Conservation (phyloP, 2,113 vertebrate genomes). For the Leptocoma aspasia region DNA sequence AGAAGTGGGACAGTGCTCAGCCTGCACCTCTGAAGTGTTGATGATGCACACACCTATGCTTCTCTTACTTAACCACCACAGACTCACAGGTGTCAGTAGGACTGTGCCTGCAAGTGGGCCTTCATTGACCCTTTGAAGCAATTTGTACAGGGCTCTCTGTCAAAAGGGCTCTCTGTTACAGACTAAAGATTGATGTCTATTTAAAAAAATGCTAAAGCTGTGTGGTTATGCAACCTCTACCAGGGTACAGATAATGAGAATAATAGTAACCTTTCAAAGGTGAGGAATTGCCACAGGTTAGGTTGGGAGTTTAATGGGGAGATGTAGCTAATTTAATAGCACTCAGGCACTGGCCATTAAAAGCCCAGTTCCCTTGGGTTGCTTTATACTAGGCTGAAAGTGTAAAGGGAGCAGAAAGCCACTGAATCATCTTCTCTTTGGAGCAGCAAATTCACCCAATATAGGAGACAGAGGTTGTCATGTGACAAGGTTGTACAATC, state of each 20-base stretch:
- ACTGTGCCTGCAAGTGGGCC: neutral
- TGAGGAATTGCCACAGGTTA: neutral
- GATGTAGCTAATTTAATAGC: neutral
- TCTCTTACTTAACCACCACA: neutral
- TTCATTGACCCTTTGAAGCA: neutral
- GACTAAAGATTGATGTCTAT: neutral
- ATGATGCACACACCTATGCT: neutral
- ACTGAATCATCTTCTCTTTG: neutral
- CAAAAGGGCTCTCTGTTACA: neutral
- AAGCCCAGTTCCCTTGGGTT: neutral
- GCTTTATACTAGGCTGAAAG: neutral
- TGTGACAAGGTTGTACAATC: neutral
- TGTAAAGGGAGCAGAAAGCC: neutral
- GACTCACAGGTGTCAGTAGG: neutral
- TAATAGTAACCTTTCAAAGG: neutral
- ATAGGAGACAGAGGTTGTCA: neutral
- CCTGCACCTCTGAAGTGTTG: neutral
- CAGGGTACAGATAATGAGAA: neutral
- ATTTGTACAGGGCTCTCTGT: neutral
- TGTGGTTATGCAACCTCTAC: neutral
- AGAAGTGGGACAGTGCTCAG: neutral
- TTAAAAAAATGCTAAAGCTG: neutral
- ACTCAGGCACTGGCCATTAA: neutral
- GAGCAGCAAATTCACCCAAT: neutral
- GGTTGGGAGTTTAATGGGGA: neutral